These are phyloP conservation scores for Oligia fasciuncula DNA, from an alignment of 2,888 invertebrate genomes.

Conservation along the genomic window DNA sequence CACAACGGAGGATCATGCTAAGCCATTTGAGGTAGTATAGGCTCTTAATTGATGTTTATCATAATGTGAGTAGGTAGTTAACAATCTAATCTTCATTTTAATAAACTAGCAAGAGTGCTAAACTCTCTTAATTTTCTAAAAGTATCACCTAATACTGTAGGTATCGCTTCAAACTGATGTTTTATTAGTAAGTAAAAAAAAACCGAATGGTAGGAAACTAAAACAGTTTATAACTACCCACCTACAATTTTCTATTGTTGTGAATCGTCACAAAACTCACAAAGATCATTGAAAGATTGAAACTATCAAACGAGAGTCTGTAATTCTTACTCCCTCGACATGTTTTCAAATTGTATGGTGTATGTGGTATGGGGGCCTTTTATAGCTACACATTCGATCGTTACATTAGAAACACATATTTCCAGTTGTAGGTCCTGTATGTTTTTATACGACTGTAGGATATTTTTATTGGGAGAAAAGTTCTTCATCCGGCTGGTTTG, in stretches of 20 bases:
- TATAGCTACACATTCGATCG: background rate
- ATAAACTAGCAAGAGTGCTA: background rate
- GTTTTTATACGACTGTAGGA: conserved; percentile 4
- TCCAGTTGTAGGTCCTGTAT: background rate
- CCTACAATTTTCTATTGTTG: background rate
- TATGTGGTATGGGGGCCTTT: background rate
- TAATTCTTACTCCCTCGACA: background rate
- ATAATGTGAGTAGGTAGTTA: background rate
- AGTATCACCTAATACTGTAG: background rate
- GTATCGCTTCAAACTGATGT: background rate
- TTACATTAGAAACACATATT: conserved; percentile 10
- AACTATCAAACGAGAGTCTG: background rate
- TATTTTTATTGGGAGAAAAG: background rate
- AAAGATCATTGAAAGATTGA: background rate
- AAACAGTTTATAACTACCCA: conserved; percentile 22
- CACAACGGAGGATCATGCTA: too few relatives aligned
- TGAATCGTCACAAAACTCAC: background rate
- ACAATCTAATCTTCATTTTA: background rate
- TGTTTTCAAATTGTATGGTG: background rate
- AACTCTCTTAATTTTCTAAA: background rate
- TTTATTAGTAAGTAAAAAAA: background rate
- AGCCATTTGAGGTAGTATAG: too few relatives aligned
- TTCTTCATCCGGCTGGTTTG: background rate
- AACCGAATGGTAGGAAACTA: background rate
- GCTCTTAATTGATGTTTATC: background rate